Conservation (phyloP, 2,113 vertebrate species). For the Limnothrissa miodon region DNA sequence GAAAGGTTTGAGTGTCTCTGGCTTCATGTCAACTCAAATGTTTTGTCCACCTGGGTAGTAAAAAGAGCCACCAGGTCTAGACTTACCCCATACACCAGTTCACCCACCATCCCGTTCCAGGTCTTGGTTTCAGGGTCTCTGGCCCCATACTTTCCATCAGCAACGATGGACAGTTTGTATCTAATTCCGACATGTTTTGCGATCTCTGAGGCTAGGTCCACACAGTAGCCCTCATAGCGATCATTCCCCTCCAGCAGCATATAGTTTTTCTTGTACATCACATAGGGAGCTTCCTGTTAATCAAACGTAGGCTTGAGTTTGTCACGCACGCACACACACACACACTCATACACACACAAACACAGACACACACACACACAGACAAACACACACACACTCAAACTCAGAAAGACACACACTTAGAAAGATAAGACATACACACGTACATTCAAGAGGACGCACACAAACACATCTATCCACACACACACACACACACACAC, state of each 20-base stretch:
- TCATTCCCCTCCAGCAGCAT: constrained; percentile 96
- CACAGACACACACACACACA: not conserved
- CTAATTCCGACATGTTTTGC: constrained; percentile 97
- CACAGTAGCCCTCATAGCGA: constrained; percentile 98
- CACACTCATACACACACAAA: constrained; percentile 2
- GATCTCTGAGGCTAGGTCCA: constrained; percentile 98
- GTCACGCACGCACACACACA: constrained; percentile 27
- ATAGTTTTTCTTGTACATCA: constrained; percentile 99
- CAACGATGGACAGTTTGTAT: constrained; percentile 94
- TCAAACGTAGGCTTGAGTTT: constrained; percentile 69
- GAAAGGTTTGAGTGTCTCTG: constrained; percentile 72
- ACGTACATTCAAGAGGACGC: constrained; percentile 28
- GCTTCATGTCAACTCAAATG: constrained; percentile 58
- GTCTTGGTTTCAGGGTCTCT: constrained; percentile 96
- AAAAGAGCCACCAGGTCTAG: constrained; percentile 15
- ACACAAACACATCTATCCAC: constrained; percentile 1
- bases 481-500: constrained; percentile 11
- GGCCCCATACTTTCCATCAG: constrained; percentile 95
- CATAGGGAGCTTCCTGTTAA: constrained; percentile 97
- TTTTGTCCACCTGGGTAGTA: not conserved
- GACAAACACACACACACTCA: constrained; percentile 41
- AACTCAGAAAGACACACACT: not conserved
- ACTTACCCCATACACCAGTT: constrained; percentile 99
- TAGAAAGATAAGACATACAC: not conserved
- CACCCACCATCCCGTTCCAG: constrained; percentile 99